These are phyloP conservation scores for Pogona vitticeps DNA, from an alignment of 2,113 vertebrate genomes.

Conservation along the genomic window DNA sequence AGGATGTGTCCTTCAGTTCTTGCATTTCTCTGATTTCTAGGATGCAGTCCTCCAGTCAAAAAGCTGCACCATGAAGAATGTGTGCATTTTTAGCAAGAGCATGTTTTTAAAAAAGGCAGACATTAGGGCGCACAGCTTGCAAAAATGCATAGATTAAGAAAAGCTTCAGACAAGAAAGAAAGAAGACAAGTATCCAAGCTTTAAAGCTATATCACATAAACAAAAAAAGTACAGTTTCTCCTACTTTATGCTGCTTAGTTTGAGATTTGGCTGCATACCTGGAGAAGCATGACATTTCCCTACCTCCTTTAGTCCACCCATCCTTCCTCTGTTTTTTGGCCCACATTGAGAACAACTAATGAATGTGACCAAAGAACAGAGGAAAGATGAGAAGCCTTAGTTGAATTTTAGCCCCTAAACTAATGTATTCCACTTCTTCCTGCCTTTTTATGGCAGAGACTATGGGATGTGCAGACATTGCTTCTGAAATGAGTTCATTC, in stretches of 20 bases:
- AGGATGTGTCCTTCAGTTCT: neutral
- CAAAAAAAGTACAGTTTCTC: too few relatives aligned
- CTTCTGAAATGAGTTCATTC: neutral
- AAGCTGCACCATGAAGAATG: neutral
- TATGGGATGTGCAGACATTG: rapidly evolving
- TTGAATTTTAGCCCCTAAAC: neutral
- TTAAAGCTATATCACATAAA: too few relatives aligned
- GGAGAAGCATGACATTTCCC: too few relatives aligned
- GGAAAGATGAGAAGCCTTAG: too few relatives aligned
- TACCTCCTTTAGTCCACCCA: too few relatives aligned
- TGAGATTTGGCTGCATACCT: too few relatives aligned
- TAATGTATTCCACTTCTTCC: neutral
- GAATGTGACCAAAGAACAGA: neutral
- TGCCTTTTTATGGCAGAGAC: neutral
- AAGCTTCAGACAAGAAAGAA: neutral
- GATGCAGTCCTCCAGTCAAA: neutral
- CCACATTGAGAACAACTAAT: neutral
- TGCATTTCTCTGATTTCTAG: neutral
- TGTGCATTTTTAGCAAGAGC: neutral
- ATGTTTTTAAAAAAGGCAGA: neutral
- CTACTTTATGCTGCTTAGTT: too few relatives aligned
- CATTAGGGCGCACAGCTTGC: neutral
- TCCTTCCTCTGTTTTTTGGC: too few relatives aligned
- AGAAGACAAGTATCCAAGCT: too few relatives aligned
- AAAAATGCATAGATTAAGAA: neutral